Evolutionary conservation across 2,113 vertebrate species (phyloP), one percentile per base, ranked within the genome.

Genomic region (Sphyrna mokarran): DNA sequence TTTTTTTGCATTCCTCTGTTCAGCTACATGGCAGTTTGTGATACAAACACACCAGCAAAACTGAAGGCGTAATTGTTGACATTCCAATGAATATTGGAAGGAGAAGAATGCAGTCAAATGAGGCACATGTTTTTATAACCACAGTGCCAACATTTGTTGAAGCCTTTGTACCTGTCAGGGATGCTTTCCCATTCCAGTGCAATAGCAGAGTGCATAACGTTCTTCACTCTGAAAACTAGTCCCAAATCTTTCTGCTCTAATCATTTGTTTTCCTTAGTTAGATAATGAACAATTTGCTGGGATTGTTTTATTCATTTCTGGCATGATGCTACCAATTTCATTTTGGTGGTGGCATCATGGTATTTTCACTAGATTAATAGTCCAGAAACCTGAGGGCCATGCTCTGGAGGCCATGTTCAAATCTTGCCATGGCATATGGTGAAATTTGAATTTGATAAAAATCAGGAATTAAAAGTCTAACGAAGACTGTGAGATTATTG

Each of bases 1-100:
- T 33, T 91, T 91, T 54, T 91, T 61, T 68, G 61, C 61, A 93
- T 93, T 93, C 89, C 66, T 93, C 63, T 93, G 89, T n/a, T 91
- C 89, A 93, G 18, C 89, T 61, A 63, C 37, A 37, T 16, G 89
- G 61, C 89, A 6, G 89, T 66, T 93, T 93, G 61, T 63, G 63
- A 66, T 93, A n/a, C 89, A 93, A 93, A 29, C 61, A 66, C 58
- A 20, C 37, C 89, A 68, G 58, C 23, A 58, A 43, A 13, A 26
- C 29, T 91, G 29, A 93, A 93, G 37, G 37, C 18, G 68, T 37
- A 20, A 93, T 3, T 20, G 61, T 18, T 93, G 89, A 37, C 89
- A 93, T 66, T 93, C 18, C 8, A 29, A 37, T 33, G 61, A 20
- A 29, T 63, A 63, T 14, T 7, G 16, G 16, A 91, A 91, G 58